phyloP scores from a whole-genome alignment of 1,140 invertebrate genomes.

The Palaemon carinicauda region DNA sequence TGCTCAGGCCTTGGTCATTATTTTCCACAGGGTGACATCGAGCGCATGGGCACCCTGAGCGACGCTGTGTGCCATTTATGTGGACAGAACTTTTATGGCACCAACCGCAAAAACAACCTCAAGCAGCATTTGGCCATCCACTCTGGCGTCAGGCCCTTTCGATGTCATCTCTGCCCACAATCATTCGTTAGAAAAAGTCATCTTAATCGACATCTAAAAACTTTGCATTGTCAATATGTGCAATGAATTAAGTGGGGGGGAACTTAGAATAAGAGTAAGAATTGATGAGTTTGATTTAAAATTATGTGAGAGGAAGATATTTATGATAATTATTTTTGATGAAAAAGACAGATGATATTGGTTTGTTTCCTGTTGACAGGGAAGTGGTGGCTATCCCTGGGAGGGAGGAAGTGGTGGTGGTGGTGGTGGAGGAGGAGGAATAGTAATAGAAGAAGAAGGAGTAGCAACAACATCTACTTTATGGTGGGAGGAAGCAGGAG shows the following conservation, averaged over 20 bases:
- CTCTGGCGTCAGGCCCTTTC: constrained; percentile 66
- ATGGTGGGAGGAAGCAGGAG: constrained; percentile 29
- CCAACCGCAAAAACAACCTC: constrained; percentile 63
- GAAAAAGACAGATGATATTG: constrained; percentile 30
- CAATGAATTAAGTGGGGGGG: neutral
- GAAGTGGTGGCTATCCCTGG: constrained; percentile 35
- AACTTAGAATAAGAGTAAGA: neutral
- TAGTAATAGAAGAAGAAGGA: neutral
- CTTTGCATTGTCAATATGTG: constrained; percentile 33
- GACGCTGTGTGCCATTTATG: constrained; percentile 50
- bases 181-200: constrained; percentile 60
- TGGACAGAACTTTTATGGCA: constrained; percentile 55
- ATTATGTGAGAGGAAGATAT: neutral
- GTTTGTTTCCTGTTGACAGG: constrained; percentile 52
- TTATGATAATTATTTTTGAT: neutral
- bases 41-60: constrained; percentile 16
- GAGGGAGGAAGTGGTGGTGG: constrained; percentile 12
- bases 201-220: constrained; percentile 58
- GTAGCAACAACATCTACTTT: constrained; percentile 5
- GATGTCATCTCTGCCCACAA: constrained; percentile 59
- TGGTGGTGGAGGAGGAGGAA: neutral
- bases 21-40: constrained; percentile 27
- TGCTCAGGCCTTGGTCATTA: constrained; percentile 4
- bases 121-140: constrained; percentile 66
- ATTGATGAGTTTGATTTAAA: neutral